Conservation (phyloP, 1,140 invertebrate genomes). For the Palaemon carinicauda region DNA sequence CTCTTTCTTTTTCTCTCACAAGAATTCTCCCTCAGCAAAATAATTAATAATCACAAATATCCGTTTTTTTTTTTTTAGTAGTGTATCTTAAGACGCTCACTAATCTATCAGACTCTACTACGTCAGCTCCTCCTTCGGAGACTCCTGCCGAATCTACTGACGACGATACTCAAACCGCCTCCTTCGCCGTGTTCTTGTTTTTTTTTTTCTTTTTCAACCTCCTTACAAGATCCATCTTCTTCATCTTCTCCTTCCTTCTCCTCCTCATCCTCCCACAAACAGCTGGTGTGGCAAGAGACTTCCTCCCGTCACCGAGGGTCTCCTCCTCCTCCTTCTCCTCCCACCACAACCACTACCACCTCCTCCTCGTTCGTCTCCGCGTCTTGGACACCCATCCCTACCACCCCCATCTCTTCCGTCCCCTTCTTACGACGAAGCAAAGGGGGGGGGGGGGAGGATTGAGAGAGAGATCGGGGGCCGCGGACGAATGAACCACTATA, state of each 20-base stretch:
- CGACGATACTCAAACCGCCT: neutral
- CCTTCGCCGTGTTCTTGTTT: neutral
- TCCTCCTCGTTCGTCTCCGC: neutral
- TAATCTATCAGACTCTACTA: neutral
- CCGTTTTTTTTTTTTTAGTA: neutral
- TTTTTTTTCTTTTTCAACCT: conserved; percentile 9
- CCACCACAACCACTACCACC: neutral
- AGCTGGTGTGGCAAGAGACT: neutral
- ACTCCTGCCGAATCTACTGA: neutral
- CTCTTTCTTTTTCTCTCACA: no score
- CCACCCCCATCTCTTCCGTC: neutral
- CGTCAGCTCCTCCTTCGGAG: neutral
- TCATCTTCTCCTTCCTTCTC: conserved; percentile 17
- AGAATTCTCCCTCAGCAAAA: conserved; percentile 43
- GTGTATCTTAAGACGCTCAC: neutral
- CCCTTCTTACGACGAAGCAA: neutral
- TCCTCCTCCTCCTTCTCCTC: no score
- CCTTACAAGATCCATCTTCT: conserved; percentile 34
- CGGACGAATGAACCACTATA: conserved; percentile 38
- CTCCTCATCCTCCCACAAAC: neutral
- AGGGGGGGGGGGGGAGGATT: neutral
- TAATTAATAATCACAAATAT: conserved; percentile 50
- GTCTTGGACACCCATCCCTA: neutral
- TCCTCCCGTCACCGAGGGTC: conserved; percentile 33
- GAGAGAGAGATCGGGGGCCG: conserved; percentile 1